phyloP scores from a whole-genome alignment of 2,797 vertebrate species.

The Peromyscus melanophrys region DNA sequence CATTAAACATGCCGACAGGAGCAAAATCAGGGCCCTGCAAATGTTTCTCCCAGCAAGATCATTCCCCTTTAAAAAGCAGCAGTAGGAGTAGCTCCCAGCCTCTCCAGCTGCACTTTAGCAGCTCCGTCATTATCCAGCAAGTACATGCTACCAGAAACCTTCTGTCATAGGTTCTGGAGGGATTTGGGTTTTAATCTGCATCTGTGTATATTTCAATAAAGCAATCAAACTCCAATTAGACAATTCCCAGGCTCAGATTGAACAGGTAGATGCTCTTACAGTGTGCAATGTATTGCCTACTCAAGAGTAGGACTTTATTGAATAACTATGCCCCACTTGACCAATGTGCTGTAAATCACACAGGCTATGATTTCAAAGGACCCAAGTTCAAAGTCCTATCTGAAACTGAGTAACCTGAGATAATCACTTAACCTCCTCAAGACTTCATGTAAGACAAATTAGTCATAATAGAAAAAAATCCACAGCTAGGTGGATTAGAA shows the following conservation, averaged over 20 bases:
- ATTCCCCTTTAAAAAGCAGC: neutral
- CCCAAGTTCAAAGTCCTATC: neutral
- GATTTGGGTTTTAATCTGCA: constrained; percentile 43
- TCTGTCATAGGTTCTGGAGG: neutral
- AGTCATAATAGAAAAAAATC: neutral
- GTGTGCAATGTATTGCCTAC: neutral
- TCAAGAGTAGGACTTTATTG: neutral
- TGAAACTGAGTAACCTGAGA: neutral
- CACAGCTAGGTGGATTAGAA: neutral
- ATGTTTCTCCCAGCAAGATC: neutral
- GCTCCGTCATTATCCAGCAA: neutral
- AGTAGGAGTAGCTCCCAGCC: neutral
- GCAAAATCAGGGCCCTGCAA: neutral
- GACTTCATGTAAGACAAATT: neutral
- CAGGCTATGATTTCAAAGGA: neutral
- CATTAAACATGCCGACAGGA: neutral
- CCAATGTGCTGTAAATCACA: neutral
- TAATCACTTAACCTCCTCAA: neutral
- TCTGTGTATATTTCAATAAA: constrained; percentile 56
- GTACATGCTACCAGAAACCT: neutral
- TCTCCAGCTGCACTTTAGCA: neutral
- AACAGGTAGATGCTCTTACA: neutral
- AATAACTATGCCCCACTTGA: neutral
- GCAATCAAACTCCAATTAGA: constrained; percentile 48
- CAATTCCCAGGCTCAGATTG: neutral